Evolutionary conservation across 2,113 vertebrate species (phyloP).

Genomic region (Erpornis zantholeuca): DNA sequence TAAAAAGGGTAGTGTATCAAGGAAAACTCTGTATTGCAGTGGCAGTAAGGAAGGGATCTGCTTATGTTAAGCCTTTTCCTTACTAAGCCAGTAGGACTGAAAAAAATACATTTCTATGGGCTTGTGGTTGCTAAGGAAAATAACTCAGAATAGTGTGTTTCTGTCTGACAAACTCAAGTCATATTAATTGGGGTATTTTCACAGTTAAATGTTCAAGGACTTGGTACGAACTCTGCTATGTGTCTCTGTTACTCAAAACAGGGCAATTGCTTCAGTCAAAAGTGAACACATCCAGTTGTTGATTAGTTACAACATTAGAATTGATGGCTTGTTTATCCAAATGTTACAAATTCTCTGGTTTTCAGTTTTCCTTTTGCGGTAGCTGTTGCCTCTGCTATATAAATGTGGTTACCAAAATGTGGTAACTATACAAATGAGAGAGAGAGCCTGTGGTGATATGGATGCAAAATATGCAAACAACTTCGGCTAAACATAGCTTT

Average conservation of each 20-base stretch:
- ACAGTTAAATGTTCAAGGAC: neutral
- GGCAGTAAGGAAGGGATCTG: neutral
- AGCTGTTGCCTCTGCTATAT: neutral
- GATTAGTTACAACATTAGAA: neutral
- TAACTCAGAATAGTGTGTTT: neutral
- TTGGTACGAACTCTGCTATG: neutral
- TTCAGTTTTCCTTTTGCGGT: slow-evolving; percentile 53
- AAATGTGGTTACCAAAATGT: slow-evolving; percentile 32
- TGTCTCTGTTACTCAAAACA: neutral
- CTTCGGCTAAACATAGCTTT: slow-evolving; percentile 60
- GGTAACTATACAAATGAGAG: slow-evolving; percentile 27
- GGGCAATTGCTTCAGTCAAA: neutral
- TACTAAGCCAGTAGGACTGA: neutral
- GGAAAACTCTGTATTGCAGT: neutral
- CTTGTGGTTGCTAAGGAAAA: neutral
- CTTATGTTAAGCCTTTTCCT: neutral
- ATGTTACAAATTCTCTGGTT: slow-evolving; percentile 28
- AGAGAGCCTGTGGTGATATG: neutral
- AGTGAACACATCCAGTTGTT: slow-evolving; percentile 6
- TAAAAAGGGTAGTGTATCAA: too few relatives aligned
- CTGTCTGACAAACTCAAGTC: neutral
- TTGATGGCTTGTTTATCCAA: slow-evolving; percentile 31
- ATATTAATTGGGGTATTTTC: neutral
- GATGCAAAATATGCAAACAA: slow-evolving; percentile 58
- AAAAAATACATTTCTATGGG: neutral